Evolutionary conservation across 2,888 invertebrate species (phyloP), one percentile per base, ranked within the genome.

Genomic region (Idaea straminata): DNA sequence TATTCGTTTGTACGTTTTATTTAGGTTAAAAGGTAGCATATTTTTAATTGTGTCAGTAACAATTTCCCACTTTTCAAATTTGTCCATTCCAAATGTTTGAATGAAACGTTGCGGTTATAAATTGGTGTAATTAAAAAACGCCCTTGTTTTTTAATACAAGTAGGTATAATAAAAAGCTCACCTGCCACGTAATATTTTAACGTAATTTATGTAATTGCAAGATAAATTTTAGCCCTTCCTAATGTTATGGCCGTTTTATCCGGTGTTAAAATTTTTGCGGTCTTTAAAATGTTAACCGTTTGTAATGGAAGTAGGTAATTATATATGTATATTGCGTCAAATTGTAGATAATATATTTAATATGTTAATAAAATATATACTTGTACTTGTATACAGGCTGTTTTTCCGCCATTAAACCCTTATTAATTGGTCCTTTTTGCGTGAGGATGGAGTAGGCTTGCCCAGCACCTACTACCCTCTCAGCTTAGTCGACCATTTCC

Each of bases 131-230:
- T 47, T 47, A 47, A 47, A 47, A 36, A 47, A 47, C 6, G 13
- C 3, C 10, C 47, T 13, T 47, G 7, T 7, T 47, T 47, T 38
- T 47, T 47, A 47, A 47, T 47, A 47, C 47, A 47, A 47, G 47
- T 47, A 47, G 47, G 47, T 47, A 47, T 47, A 47, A 47, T 47
- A 47, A 47, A 47, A 47, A 47, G 13, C 47, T 47, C 47, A 47
- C 47, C 47, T 47, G 47, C 47, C 47, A 47, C 47, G 47, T 47
- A 47, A 47, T 47, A 47, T 47, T 47, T 47, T 47, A 47, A 47
- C 5, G 47, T 47, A 47, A 47, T 47, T 47, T 47, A 47, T 47
- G 47, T 47, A 47, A 47, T 47, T 47, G 47, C 10, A 13, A 10
- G 47, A 47, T 47, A 47, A 47, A 47, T 47, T 47, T 7, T 47